Base-by-base conservation (phyloP, 64 coral and sea anemone genomes). In the Dendrophyllia cribrosa region DNA sequence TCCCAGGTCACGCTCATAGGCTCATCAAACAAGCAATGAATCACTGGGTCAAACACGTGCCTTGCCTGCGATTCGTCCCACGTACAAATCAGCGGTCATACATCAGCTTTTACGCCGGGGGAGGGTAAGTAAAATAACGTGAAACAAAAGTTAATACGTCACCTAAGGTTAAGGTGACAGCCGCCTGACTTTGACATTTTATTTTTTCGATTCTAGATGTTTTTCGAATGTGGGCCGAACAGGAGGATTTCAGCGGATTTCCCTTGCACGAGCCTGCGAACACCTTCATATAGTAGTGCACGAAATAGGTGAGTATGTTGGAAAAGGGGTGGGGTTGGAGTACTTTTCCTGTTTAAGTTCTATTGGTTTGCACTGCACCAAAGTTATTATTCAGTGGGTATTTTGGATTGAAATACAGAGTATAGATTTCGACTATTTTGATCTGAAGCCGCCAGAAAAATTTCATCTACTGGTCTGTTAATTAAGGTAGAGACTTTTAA, bases 191-290 rank as follows among this genome's bases (percentile, higher is more conserved):
- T 9, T 14, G 5, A 0, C 5, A 9, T 24, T 22, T 64, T 58
- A 13, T 83, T 58, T 34, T 34, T 34, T 34, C 34, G 34, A 34
- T 34, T 34, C 6, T 22, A 92, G 95, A 25, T 96, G 95, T 52
- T 96, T 89, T 64, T 96, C 94, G 2, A 89, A 89, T 85, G 94
- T 96, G 6, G 94, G 94, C 14, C 69, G 94, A 17, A 58, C 84
- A 13, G 43, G 20, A 0, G 90, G 90, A 55, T 2, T 23, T 13
- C 94, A 96, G 86, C 81, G 72, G 68, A 92, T 96, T 77, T 96
- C 94, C 26, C 92, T 96, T 77, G 94, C 90, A 5, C 76, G 90
- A 85, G 94, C 90, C 7, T 96, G 94, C 46, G 85, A 89, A 22
- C 56, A 83, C 51, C 14, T 92, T 85, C 79, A 81, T 58, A 86